A percentile compares a stretch with the other conserved stretches of the same genome.
Evolutionary conservation across 2,797 vertebrate genomes (phyloP).

Genomic region (Enteromius paludinosus): DNA sequence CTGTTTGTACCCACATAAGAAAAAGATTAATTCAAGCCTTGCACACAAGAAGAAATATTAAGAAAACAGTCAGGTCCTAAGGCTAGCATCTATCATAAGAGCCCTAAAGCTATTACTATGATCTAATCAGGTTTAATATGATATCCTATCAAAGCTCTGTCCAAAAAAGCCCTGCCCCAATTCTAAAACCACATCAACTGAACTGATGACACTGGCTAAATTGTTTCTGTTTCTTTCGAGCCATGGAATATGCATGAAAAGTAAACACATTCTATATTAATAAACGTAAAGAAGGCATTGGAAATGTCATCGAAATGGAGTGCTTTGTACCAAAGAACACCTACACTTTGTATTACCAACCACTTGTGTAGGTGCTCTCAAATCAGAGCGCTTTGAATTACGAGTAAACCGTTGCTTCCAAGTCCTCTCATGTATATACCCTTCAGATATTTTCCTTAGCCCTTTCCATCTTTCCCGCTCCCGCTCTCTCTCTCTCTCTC

Average conservation of each 20-base stretch:
- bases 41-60: constrained; percentile 76
- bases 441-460: constrained; percentile 11
- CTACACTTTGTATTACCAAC: constrained; percentile 24
- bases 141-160: constrained; percentile 83
- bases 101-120: constrained; percentile 86
- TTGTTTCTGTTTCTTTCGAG: constrained; percentile 67
- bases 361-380: constrained; percentile 18
- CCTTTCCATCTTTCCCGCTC: constrained; percentile 3
- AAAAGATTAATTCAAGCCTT: constrained; percentile 67
- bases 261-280: constrained; percentile 5
- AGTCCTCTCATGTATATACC: constrained; percentile 1
- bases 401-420: constrained; percentile 11
- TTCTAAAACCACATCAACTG: constrained; percentile 78
- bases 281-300: constrained; percentile 28
- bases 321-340: constrained; percentile 32
- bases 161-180: constrained; percentile 80
- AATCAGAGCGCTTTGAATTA: constrained; percentile 33
- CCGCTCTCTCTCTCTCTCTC: not conserved
- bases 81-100: constrained; percentile 82
- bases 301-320: constrained; percentile 15
- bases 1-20: constrained; percentile 54
- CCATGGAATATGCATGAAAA: not conserved
- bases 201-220: constrained; percentile 61
- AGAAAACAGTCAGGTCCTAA: constrained; percentile 79
- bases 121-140: constrained; percentile 86